phyloP scores from a whole-genome alignment of 1,140 invertebrate species.

The Microplitis demolitor region DNA sequence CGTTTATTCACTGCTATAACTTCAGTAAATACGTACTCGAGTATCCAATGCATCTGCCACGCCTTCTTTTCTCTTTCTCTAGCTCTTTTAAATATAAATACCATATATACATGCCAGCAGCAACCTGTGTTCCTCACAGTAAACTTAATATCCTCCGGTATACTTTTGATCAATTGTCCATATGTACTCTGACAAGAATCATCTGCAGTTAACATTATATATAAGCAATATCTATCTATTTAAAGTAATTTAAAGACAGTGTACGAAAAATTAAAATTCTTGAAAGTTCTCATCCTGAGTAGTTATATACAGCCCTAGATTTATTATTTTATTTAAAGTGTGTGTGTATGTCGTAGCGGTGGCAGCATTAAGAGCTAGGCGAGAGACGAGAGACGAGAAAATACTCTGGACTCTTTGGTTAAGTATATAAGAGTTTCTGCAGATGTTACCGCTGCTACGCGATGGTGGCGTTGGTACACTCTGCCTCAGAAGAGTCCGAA shows the following conservation, averaged over 20 bases:
- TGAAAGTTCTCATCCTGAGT: neutral
- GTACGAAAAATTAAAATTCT: no score
- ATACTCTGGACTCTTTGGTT: no score
- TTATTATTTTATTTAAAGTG: no score
- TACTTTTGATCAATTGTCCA: neutral
- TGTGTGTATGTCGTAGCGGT: no score
- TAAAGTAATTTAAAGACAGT: no score
- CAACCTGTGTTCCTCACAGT: conserved; percentile 9
- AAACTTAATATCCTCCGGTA: neutral
- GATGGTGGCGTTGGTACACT: neutral
- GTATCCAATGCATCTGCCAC: conserved; percentile 41
- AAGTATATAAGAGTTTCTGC: no score
- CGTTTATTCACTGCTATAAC: conserved; percentile 28
- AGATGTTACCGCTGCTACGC: no score
- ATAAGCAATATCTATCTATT: no score
- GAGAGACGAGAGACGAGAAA: no score
- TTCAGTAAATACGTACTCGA: conserved; percentile 30
- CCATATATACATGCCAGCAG: neutral
- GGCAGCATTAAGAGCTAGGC: no score
- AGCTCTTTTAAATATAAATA: neutral
- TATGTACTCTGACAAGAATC: neutral
- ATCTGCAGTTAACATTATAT: no score
- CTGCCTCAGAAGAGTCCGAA: neutral
- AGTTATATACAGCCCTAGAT: neutral
- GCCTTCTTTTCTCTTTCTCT: conserved; percentile 21